These are phyloP conservation scores for Homarus gammarus DNA, from an alignment of 2,888 invertebrate species.

Conservation along the genomic window DNA sequence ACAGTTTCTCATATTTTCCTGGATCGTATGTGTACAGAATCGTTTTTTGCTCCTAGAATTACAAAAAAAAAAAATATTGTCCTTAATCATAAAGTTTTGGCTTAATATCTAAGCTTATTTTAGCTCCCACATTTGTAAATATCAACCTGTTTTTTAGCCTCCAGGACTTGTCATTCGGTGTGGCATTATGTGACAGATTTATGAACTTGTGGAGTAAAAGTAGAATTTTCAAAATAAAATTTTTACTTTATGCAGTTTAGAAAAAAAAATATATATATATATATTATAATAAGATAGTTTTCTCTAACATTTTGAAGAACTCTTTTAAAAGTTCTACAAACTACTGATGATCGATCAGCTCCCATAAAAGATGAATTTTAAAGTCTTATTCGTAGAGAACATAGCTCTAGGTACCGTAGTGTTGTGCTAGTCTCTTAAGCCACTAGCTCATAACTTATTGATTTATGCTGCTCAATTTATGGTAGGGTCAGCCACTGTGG, in stretches of 20 bases:
- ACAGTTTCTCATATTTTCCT: slow-evolving; percentile 64
- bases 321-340: slow-evolving; percentile 63
- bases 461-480: slow-evolving; percentile 65
- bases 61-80: slow-evolving; percentile 52
- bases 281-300: slow-evolving; percentile 70
- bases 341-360: slow-evolving; percentile 52
- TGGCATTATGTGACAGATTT: slow-evolving; percentile 69
- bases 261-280: slow-evolving; percentile 34
- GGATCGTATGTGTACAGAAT: slow-evolving; percentile 68
- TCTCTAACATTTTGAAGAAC: slow-evolving; percentile 69
- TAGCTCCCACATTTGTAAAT: slow-evolving; percentile 68
- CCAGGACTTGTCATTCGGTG: slow-evolving; percentile 62
- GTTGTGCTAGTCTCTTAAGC: slow-evolving; percentile 32
- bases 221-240: slow-evolving; percentile 61
- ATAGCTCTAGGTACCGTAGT: slow-evolving; percentile 25
- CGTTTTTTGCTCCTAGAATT: slow-evolving; percentile 66
- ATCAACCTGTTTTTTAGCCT: slow-evolving; percentile 62
- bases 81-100: slow-evolving; percentile 65
- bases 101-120: slow-evolving; percentile 58
- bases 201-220: slow-evolving; percentile 59
- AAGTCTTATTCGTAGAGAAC: slow-evolving; percentile 44
- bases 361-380: slow-evolving; percentile 27
- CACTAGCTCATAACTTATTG: slow-evolving; percentile 32
- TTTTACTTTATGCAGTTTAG: slow-evolving; percentile 69
- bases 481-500: slow-evolving; percentile 29